Evolutionary conservation across 2,797 vertebrate species (phyloP).

Genomic region (Aphelocoma californica): DNA sequence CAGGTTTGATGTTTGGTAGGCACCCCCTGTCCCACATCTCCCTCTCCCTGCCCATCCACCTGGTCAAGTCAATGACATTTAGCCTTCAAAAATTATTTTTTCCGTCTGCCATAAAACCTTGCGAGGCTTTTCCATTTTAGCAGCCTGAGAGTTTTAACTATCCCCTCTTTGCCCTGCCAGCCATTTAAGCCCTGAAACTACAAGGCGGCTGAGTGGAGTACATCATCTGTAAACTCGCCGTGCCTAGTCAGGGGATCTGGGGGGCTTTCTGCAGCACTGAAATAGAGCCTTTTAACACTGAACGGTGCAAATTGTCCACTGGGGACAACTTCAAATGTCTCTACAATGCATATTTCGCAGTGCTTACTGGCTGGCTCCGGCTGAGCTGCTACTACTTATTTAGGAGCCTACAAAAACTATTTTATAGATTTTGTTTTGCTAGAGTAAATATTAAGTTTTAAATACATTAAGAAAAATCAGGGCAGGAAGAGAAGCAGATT

Average conservation of each 20-base stretch:
- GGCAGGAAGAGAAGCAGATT: slow-evolving; percentile 57
- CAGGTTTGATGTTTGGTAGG: background rate
- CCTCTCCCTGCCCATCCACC: background rate
- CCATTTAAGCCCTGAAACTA: slow-evolving; percentile 65
- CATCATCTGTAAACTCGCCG: slow-evolving; percentile 67
- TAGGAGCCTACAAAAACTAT: slow-evolving; percentile 64
- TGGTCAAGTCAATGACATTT: slow-evolving; percentile 34
- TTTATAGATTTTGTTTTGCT: slow-evolving; percentile 63
- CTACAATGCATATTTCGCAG: slow-evolving; percentile 57
- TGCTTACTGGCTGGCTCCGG: slow-evolving; percentile 61
- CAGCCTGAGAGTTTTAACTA: slow-evolving; percentile 61
- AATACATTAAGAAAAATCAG: slow-evolving; percentile 68
- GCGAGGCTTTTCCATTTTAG: slow-evolving; percentile 44
- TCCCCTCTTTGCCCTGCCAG: slow-evolving; percentile 65
- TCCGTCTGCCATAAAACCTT: slow-evolving; percentile 16
- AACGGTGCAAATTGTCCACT: slow-evolving; percentile 72
- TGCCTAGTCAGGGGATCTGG: slow-evolving; percentile 59
- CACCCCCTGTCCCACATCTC: background rate
- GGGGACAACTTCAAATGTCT: slow-evolving; percentile 73
- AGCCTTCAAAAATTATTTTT: slow-evolving; percentile 14
- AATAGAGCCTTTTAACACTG: slow-evolving; percentile 72
- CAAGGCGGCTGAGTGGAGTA: slow-evolving; percentile 43
- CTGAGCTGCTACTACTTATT: slow-evolving; percentile 65
- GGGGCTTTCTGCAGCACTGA: slow-evolving; percentile 57
- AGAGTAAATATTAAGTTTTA: slow-evolving; percentile 65